Evolutionary conservation across 2,113 vertebrate species (phyloP), one percentile per base, ranked within the genome.

Genomic region (Geococcyx californianus): DNA sequence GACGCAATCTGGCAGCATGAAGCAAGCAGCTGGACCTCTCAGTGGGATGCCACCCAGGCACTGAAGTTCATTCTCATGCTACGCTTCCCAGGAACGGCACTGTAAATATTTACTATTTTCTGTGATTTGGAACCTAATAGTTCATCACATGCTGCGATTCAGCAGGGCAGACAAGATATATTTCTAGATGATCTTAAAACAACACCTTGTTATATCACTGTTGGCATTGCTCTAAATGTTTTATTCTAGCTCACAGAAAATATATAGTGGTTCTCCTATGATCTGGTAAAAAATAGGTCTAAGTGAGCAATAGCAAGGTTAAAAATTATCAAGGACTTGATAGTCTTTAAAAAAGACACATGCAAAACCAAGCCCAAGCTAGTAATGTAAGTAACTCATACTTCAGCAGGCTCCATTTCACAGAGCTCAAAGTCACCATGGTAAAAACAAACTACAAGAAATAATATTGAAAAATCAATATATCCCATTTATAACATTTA

Each of bases 21-120:
- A 95, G 85, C 83, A 95, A 90, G 95, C 95, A 97, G 93, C 94
- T 95, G 95, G 96, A 95, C 96, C 93, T 93, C 93, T 94, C 94
- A 89, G 92, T 86, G 76, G 94, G 96, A 95, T 67, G 52, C 90
- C 80, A 91, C 88, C 92, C 47, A 95, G 85, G 77, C 88, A 94
- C 52, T 78, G 68, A 86, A 68, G 79, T 87, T 94, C 94, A 89
- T 87, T 96, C 95, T 88, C 94, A 94, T 92, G 88, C 95, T 67
- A 94, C 88, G 94, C 94, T 95, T 96, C 95, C 95, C 90, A 95
- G 95, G 92, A 97, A 90, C 93, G 78, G 85, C 56, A 84, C 89
- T 0, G 73, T 89, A 94, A 97, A 97, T 89, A 95, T 90, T 95
- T 94, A 97, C 84, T 94, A 95, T 96, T 96, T 97, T 90, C 94